Conservation (phyloP, 1,140 invertebrate genomes). For the Drepana arcuata region DNA sequence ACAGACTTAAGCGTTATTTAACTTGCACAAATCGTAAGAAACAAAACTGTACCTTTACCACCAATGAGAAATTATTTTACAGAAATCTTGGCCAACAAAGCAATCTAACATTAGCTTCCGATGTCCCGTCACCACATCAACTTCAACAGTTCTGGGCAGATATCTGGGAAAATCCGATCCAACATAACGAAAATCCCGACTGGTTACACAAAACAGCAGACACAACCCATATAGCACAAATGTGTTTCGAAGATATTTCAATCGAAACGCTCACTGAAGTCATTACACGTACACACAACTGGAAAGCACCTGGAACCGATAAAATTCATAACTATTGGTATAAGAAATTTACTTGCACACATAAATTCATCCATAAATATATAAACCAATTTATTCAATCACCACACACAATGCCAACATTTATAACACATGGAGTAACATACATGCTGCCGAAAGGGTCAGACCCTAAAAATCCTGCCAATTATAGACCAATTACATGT, state of each 20-base stretch:
- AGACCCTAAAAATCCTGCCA: neutral
- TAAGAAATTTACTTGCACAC: constrained; percentile 11
- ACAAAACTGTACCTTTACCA: constrained; percentile 5
- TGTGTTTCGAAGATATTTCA: constrained; percentile 10
- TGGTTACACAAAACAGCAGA: constrained; percentile 9
- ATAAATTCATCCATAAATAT: constrained; percentile 7
- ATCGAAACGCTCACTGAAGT: constrained; percentile 1
- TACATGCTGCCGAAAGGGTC: constrained; percentile 7
- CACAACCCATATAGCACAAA: constrained; percentile 1
- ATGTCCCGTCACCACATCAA: neutral
- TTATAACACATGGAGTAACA: constrained; percentile 7
- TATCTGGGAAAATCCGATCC: constrained; percentile 3
- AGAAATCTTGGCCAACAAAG: too few species aligned
- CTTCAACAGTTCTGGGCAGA: constrained; percentile 4
- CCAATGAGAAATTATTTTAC: constrained; percentile 9
- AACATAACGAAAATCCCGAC: constrained; percentile 1
- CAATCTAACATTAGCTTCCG: neutral
- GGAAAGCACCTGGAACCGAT: constrained; percentile 16
- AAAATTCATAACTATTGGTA: constrained; percentile 16
- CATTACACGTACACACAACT: constrained; percentile 8
- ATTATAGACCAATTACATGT: constrained; percentile 1
- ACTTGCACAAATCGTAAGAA: constrained; percentile 6
- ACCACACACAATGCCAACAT: constrained; percentile 1
- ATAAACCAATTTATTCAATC: constrained; percentile 7
- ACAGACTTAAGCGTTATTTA: too few species aligned